Evolutionary conservation across 2,888 invertebrate species (phyloP), one percentile per base, ranked within the genome.

Genomic region (Norana najaformis): DNA sequence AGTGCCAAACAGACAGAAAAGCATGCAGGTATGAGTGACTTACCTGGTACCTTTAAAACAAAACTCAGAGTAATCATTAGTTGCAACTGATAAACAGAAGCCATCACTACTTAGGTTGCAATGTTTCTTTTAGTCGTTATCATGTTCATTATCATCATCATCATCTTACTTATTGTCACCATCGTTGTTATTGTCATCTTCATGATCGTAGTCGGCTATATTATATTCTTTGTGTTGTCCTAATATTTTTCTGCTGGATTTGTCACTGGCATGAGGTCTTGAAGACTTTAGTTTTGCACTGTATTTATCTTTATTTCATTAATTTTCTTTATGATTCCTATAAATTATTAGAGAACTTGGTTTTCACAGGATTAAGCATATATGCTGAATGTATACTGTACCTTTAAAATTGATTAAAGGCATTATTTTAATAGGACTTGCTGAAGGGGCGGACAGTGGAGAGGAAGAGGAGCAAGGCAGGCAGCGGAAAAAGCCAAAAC

Each of bases 401-500:
- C n/a, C 6, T n/a, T 20, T 16, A 30, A 5, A 69, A 69, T 69
- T 30, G 69, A 8, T 69, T 69, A 69, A 69, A 69, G 30, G 69
- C n/a, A 69, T 69, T 69, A 8, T 69, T 69, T 69, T 69, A n/a
- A n/a, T 13, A n/a, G 69, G n/a, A n/a, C 69, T 69, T 53, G 23
- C 53, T n/a, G 90, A 85, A 53, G 36, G 53, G 82, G 88, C 38
- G 53, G 89, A 85, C 34, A 53, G 88, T 13, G 69, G 69, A 35
- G 69, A 90, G n/a, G 37, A 89, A 37, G 82, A 89, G 69, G 82
- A 41, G 88, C 91, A 90, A 90, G 91, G 89, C 38, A 83, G 88
- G 23, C 89, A 36, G 23, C 88, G 83, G 82, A 91, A 89, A 88
- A 82, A 88, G 69, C 69, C 83, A 34, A 91, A 36, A 37, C 88